Conservation (phyloP, 2,113 vertebrate species). For the Rhynchomys soricoides region DNA sequence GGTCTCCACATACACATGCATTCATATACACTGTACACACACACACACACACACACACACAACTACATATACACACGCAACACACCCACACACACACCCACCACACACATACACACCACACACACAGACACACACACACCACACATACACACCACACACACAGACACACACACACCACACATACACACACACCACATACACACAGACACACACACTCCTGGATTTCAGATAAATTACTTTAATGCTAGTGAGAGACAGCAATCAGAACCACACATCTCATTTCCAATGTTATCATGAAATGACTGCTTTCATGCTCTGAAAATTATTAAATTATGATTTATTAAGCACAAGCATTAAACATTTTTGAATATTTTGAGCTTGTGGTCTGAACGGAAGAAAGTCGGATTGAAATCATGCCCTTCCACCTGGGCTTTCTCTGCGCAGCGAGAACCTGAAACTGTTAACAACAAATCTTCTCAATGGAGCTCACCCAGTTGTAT, state of each 20-base stretch:
- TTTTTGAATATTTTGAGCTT: slow-evolving; percentile 2
- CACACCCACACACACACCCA: neutral
- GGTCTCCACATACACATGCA: neutral
- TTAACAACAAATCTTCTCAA: slow-evolving; percentile 63
- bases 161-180: neutral
- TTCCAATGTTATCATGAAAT: neutral
- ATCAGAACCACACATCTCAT: neutral
- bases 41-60: neutral
- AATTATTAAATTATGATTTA: slow-evolving; percentile 43
- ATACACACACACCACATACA: neutral
- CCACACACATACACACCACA: neutral
- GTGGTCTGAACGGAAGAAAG: slow-evolving; percentile 30
- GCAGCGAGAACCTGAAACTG: slow-evolving; percentile 62
- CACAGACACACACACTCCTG: neutral
- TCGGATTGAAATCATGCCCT: slow-evolving; percentile 70
- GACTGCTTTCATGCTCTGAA: neutral
- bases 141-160: neutral
- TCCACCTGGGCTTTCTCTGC: slow-evolving; percentile 69
- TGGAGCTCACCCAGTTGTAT: neutral
- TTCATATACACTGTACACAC: neutral
- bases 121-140: neutral
- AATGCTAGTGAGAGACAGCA: neutral
- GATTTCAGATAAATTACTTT: neutral
- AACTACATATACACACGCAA: neutral
- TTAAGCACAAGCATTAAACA: slow-evolving; percentile 6